These are phyloP conservation scores for Matsumurasca onukii DNA, from an alignment of 1,140 invertebrate species.

Conservation along the genomic window DNA sequence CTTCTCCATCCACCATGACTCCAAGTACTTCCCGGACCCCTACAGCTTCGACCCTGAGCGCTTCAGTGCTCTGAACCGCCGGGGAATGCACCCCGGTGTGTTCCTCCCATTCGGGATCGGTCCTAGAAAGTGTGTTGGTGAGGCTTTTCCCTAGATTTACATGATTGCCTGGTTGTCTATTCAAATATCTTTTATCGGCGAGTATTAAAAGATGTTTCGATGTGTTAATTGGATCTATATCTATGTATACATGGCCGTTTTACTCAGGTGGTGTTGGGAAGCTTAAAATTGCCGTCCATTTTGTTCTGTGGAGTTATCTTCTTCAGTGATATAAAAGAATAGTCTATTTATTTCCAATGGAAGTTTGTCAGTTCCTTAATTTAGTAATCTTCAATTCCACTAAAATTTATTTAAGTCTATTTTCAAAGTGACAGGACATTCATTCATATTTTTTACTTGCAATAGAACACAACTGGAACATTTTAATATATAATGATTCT, in stretches of 20 bases:
- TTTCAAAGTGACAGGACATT: too few relatives aligned
- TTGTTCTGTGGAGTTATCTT: neutral
- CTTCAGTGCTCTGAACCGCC: constrained; percentile 42
- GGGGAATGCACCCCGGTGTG: constrained; percentile 44
- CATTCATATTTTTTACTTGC: too few relatives aligned
- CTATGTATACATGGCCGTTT: neutral
- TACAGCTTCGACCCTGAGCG: constrained; percentile 50
- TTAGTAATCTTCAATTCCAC: too few relatives aligned
- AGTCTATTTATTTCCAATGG: too few relatives aligned
- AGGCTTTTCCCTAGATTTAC: constrained; percentile 24
- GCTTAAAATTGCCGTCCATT: too few relatives aligned
- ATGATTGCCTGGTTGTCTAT: neutral
- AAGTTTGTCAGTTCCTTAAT: too few relatives aligned
- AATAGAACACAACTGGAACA: too few relatives aligned
- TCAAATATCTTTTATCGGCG: neutral
- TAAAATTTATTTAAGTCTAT: too few relatives aligned
- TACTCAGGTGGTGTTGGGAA: too few relatives aligned
- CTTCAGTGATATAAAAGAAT: neutral
- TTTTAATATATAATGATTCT: too few relatives aligned
- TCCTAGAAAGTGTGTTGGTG: constrained; percentile 74
- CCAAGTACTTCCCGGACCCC: constrained; percentile 47
- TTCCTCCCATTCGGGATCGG: constrained; percentile 80
- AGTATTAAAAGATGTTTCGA: neutral
- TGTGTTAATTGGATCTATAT: neutral
- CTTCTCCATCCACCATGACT: constrained; percentile 49